These are phyloP conservation scores for Grallaria varia DNA, from an alignment of 2,113 vertebrate species.

Conservation along the genomic window DNA sequence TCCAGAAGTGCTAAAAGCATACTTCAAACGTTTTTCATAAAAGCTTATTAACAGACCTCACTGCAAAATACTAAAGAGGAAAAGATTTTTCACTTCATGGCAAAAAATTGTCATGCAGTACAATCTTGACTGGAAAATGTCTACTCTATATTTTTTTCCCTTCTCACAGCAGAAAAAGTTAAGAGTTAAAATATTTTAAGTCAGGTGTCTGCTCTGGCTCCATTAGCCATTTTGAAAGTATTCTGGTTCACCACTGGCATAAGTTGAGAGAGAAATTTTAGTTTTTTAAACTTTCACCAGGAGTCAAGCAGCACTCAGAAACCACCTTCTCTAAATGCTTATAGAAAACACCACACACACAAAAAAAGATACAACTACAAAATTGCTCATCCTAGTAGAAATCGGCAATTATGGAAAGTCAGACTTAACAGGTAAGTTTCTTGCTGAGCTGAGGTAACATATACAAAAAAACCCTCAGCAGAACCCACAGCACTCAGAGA, in stretches of 20 bases:
- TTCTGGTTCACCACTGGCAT: neutral
- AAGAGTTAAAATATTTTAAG: neutral
- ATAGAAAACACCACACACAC: neutral
- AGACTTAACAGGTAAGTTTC: neutral
- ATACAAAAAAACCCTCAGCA: accelerated
- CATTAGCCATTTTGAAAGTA: neutral
- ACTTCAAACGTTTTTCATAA: neutral
- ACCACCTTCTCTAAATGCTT: neutral
- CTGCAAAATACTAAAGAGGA: neutral
- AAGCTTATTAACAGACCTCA: neutral
- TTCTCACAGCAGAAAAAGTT: neutral
- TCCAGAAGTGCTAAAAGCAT: neutral
- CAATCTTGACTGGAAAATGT: neutral
- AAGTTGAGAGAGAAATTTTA: neutral
- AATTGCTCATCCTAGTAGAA: neutral
- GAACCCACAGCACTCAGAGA: neutral
- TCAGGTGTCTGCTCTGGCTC: neutral
- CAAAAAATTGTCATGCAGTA: neutral
- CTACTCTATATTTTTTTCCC: neutral
- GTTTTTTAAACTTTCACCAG: neutral
- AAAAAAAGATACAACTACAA: neutral
- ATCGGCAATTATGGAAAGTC: neutral
- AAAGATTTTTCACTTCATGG: neutral
- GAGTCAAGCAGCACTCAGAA: neutral
- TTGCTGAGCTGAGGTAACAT: neutral